Conservation (phyloP, 1,140 invertebrate genomes). For the Philopotamus ludificatus region DNA sequence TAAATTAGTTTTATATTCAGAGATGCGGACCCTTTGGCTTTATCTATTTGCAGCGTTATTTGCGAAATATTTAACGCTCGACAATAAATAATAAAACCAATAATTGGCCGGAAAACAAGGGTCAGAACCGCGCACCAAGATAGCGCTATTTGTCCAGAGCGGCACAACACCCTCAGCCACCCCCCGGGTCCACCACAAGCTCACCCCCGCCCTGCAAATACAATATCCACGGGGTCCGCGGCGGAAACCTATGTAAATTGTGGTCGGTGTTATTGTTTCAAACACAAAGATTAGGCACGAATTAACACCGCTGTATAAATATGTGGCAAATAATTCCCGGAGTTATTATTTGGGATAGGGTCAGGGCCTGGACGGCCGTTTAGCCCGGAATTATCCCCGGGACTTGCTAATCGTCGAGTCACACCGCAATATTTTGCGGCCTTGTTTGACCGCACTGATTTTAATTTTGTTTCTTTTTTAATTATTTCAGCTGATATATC, state of each 20-base stretch:
- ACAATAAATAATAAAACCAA: no score
- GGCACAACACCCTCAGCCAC: not conserved
- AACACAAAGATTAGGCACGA: conserved; percentile 43
- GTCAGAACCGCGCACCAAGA: conserved; percentile 28
- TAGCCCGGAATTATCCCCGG: conserved; percentile 12
- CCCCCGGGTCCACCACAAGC: not conserved
- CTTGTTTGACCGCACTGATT: no score
- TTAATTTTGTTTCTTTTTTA: no score
- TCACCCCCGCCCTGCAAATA: conserved; percentile 8
- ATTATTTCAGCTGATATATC: conserved; percentile 67
- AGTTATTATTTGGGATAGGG: conserved; percentile 34
- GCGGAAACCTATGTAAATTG: conserved; percentile 40
- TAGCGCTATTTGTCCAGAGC: conserved; percentile 39
- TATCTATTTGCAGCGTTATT: no score
- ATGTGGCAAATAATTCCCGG: conserved; percentile 40
- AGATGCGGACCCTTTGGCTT: no score
- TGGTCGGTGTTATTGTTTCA: conserved; percentile 41
- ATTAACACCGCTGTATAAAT: conserved; percentile 42
- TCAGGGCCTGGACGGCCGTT: conserved; percentile 3
- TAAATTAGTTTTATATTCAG: no score
- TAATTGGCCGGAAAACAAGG: no score
- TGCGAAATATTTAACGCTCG: no score
- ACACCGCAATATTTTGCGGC: conserved; percentile 11
- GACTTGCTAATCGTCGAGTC: conserved; percentile 11
- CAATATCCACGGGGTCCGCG: conserved; percentile 18